Percentiles rank a stretch among this genome's conserved stretches.
These are phyloP conservation scores for Lophotis ruficrista DNA, from an alignment of 2,113 vertebrate genomes.

Conservation along the genomic window DNA sequence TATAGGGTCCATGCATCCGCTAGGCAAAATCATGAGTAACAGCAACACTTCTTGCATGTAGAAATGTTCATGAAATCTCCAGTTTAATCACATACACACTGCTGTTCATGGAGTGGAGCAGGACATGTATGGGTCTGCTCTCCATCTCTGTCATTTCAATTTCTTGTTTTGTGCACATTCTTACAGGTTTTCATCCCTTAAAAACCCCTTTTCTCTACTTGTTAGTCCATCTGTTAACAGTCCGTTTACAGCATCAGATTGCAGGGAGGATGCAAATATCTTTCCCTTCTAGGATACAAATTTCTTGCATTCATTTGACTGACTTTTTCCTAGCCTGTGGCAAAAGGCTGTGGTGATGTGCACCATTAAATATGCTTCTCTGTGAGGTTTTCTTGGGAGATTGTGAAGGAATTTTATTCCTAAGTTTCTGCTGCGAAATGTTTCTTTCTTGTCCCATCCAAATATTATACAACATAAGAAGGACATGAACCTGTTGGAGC, in stretches of 20 bases:
- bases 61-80: not conserved
- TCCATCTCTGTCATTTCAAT: not conserved
- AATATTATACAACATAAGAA: not conserved
- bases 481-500: too few relatives aligned
- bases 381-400: not conserved
- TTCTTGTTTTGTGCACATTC: not conserved
- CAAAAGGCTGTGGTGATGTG: not conserved
- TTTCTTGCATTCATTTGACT: not conserved
- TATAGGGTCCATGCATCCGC: not conserved
- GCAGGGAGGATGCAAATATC: not conserved
- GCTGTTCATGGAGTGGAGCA: not conserved
- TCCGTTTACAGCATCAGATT: not conserved
- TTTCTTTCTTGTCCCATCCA: not conserved
- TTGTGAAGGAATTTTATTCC: not conserved
- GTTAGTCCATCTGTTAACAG: not conserved
- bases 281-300: not conserved
- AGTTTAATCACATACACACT: not conserved
- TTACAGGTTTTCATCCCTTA: not conserved
- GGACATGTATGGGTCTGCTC: not conserved
- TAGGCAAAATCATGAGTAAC: not conserved
- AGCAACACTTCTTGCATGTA: not conserved
- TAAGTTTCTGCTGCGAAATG: not conserved
- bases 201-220: not conserved
- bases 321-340: not conserved
- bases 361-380: not conserved